Conservation (phyloP, 2,888 invertebrate genomes). For the Rhamphomyia laevipes region DNA sequence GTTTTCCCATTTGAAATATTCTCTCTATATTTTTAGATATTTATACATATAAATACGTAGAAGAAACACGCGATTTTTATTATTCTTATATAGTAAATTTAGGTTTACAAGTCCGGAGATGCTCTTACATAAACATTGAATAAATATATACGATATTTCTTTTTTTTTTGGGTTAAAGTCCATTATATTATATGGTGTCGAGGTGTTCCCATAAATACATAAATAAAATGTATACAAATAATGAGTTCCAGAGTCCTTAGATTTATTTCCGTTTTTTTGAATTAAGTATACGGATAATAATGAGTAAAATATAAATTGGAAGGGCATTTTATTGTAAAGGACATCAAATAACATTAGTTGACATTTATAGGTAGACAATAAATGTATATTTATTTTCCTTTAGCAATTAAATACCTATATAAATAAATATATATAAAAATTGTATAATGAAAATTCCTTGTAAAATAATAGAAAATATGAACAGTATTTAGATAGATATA, state of each 20-base stretch:
- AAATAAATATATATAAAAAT: too few species aligned
- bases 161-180: constrained; percentile 8
- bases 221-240: constrained; percentile 11
- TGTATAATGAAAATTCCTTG: too few species aligned
- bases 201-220: constrained; percentile 29
- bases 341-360: constrained; percentile 24
- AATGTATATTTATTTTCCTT: too few species aligned
- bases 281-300: neutral
- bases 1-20: constrained; percentile 24
- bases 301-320: constrained; percentile 14
- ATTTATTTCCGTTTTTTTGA: constrained; percentile 22
- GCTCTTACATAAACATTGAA: neutral
- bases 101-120: constrained; percentile 2
- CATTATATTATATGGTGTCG: constrained; percentile 17
- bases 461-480: too few species aligned
- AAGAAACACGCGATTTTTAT: constrained; percentile 20
- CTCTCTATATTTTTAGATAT: constrained; percentile 6
- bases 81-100: constrained; percentile 7
- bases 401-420: too few species aligned
- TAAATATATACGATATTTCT: too few species aligned
- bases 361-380: constrained; percentile 23
- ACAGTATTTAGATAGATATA: too few species aligned
- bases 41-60: neutral
- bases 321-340: constrained; percentile 17
- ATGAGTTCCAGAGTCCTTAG: constrained; percentile 16